A percentile compares a stretch with the other conserved stretches of the same genome.
These are phyloP conservation scores for Nymphalis polychloros DNA, from an alignment of 2,888 invertebrate genomes.

Conservation along the genomic window DNA sequence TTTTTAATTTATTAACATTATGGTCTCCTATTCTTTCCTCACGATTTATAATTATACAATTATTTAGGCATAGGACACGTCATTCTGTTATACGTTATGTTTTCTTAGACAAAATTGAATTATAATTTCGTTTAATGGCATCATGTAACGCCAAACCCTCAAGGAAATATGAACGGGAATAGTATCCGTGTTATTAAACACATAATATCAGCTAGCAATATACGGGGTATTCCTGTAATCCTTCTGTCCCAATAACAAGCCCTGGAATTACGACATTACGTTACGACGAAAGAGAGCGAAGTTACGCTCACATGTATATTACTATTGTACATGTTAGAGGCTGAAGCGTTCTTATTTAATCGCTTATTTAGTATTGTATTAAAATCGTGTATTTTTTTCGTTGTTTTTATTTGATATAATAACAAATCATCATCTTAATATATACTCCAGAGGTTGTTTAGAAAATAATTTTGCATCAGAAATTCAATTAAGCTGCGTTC, in stretches of 20 bases:
- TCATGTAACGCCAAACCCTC: no score
- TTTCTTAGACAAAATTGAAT: no score
- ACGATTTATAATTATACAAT: no score
- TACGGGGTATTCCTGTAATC: conserved; percentile 22
- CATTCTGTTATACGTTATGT: no score
- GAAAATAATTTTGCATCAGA: not conserved
- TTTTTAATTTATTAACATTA: no score
- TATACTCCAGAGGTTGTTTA: no score
- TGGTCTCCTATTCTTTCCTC: no score
- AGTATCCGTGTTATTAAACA: not conserved
- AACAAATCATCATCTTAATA: no score
- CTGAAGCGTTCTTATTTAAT: conserved; percentile 21
- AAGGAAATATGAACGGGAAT: not conserved
- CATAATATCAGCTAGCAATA: conserved; percentile 4
- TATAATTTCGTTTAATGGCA: no score
- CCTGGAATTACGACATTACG: conserved; percentile 42
- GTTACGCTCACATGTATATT: conserved; percentile 45
- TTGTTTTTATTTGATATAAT: no score
- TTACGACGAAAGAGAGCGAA: conserved; percentile 48
- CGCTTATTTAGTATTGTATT: not conserved
- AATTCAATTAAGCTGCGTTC: not conserved
- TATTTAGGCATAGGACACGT: no score
- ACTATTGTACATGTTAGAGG: conserved; percentile 25
- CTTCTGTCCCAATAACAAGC: conserved; percentile 37
- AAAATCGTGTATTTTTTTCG: no score